Base-by-base conservation (phyloP, 1,140 invertebrate genomes). In the Scylla paramamosain region DNA sequence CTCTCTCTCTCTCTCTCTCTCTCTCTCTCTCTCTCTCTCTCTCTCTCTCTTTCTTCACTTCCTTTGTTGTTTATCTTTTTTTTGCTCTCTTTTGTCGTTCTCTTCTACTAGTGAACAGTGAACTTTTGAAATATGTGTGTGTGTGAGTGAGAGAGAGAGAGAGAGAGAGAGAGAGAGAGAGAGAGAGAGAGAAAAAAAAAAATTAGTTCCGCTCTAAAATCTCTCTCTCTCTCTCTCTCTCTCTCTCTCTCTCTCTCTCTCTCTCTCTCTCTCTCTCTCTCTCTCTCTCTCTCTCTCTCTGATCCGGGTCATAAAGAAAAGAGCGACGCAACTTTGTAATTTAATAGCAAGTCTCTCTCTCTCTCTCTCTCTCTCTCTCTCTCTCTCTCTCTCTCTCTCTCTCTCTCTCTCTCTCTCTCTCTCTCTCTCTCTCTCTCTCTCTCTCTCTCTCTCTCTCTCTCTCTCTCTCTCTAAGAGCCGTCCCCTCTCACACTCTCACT, bases 11-110 rank as follows among this genome's bases (percentile, higher is more conserved):
- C 39, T 39, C 39, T 39, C 39, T 39, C 39, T 39, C 39, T 39
- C 39, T 39, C 39, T 39, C 39, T 92, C 91, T 94, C 86, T 94
- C 77, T 59, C 29, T 95, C n/a, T 89, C 25, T 89, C 87, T 89
- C 87, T 89, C 87, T 87, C 31, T 87, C 84, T 87, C 84, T 29
- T 31, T 29, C 16, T n/a, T 29, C 67, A 8, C 14, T 46, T 91
- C 25, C 32, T 29, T 87, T 20, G 31, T 20, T 29, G 29, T 29
- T 32, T 87, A 4, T 29, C 28, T 87, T 20, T 87, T 32, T 87
- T 32, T 87, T 32, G 31, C 28, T 87, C 20, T 31, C 20, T 31
- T 4, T 87, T 32, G 31, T 32, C 2, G 25, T 25, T 12, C 10
- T 25, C 59, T 77, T 25, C 59, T 25, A 77, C 10, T 77, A 10